Conservation (phyloP, 2,888 invertebrate genomes). For the Tenthredo livida region DNA sequence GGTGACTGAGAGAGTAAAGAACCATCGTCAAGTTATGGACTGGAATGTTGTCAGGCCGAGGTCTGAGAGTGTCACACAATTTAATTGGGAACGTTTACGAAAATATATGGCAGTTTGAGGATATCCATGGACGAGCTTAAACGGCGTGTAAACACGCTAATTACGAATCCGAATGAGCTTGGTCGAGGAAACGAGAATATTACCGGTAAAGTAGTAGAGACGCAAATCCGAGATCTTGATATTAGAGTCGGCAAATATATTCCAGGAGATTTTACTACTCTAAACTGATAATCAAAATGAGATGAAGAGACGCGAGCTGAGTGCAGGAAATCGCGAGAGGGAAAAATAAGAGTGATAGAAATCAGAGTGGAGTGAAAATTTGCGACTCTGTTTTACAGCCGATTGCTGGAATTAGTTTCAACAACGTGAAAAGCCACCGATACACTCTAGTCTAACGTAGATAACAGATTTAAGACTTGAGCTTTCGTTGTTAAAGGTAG, state of each 20-base stretch:
- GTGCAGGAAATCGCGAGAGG: background rate
- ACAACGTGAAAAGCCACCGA: background rate
- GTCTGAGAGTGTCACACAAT: constrained; percentile 37
- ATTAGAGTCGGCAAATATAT: background rate
- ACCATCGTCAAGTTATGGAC: constrained; percentile 20
- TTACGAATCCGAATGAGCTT: constrained; percentile 54
- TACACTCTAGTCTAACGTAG: background rate
- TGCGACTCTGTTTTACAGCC: background rate
- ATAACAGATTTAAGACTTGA: constrained; percentile 6
- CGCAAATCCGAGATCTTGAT: constrained; percentile 40
- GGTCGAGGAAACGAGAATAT: constrained; percentile 34
- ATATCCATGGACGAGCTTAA: constrained; percentile 55
- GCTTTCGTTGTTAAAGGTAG: background rate
- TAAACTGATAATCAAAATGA: constrained; percentile 18
- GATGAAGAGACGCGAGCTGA: background rate
- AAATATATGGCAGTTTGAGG: constrained; percentile 26
- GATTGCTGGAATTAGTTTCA: background rate
- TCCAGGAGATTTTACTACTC: constrained; percentile 7
- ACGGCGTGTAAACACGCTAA: constrained; percentile 65
- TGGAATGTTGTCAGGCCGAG: constrained; percentile 30
- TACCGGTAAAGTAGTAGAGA: constrained; percentile 23
- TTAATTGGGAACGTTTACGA: constrained; percentile 39
- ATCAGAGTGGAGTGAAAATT: constrained; percentile 14
- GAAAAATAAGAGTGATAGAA: background rate
- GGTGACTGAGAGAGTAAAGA: background rate